phyloP scores from a whole-genome alignment of 2,888 invertebrate genomes.

The Acanthosoma haemorrhoidale region DNA sequence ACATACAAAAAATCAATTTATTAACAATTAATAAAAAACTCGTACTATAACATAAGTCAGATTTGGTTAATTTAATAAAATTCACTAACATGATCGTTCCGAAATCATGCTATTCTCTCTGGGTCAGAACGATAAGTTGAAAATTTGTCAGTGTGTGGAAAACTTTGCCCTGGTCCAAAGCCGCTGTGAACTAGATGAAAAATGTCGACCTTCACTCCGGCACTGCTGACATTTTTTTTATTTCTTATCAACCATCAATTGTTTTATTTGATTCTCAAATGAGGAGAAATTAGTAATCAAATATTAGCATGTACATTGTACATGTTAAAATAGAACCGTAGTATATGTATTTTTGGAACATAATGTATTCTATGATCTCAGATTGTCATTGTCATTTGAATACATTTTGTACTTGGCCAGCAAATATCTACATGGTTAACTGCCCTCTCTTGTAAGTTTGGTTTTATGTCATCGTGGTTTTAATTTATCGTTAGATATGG shows the following conservation, averaged over 20 bases:
- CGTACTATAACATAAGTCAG: too few relatives aligned
- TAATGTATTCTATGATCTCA: conserved; percentile 12
- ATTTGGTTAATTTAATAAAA: too few relatives aligned
- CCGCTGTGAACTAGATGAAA: neutral
- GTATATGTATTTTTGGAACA: neutral
- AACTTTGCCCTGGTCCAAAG: neutral
- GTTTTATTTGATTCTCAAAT: neutral
- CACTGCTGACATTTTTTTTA: neutral
- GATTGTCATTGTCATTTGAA: neutral
- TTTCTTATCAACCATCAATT: neutral
- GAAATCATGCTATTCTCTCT: neutral
- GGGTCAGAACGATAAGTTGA: neutral
- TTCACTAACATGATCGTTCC: neutral
- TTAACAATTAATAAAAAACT: too few relatives aligned
- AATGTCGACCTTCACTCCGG: neutral
- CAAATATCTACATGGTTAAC: too few relatives aligned
- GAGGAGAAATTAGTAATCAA: neutral
- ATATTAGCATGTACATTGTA: neutral
- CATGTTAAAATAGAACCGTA: neutral
- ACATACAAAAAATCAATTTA: too few relatives aligned
- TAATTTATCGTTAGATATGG: too few relatives aligned
- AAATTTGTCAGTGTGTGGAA: neutral
- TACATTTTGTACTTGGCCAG: neutral
- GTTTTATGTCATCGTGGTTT: too few relatives aligned
- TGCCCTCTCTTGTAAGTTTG: too few relatives aligned